A percentile compares a stretch with the other conserved stretches of the same genome.
Evolutionary conservation across 2,888 invertebrate genomes (phyloP).

Genomic region (Macaria liturata): DNA sequence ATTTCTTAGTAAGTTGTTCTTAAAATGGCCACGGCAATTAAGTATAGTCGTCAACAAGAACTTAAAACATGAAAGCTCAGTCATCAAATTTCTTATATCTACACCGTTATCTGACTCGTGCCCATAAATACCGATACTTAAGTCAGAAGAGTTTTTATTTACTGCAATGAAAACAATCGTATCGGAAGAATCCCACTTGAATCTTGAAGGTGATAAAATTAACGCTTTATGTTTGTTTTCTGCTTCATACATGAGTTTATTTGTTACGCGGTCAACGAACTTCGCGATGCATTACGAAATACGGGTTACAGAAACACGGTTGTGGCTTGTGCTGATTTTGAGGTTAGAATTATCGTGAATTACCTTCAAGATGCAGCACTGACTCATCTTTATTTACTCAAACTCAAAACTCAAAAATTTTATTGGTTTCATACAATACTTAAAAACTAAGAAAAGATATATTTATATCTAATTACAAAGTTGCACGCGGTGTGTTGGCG

Average conservation of each 20-base stretch:
- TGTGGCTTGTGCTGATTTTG: slow-evolving; percentile 19
- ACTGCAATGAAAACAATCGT: slow-evolving; percentile 43
- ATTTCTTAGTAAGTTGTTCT: too few species aligned
- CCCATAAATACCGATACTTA: slow-evolving; percentile 46
- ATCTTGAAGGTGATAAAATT: slow-evolving; percentile 62
- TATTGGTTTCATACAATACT: too few species aligned
- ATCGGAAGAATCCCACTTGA: slow-evolving; percentile 46
- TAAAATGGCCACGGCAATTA: too few species aligned
- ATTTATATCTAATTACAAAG: too few species aligned
- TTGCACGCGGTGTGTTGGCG: too few species aligned
- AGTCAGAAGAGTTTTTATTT: slow-evolving; percentile 40
- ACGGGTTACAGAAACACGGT: slow-evolving; percentile 12
- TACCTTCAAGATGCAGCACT: slow-evolving; percentile 2
- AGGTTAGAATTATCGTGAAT: slow-evolving; percentile 2
- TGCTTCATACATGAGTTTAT: slow-evolving; percentile 46
- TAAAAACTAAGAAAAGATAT: too few species aligned
- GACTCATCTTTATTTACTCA: background rate
- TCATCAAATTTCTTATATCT: slow-evolving; percentile 20
- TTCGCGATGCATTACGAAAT: slow-evolving; percentile 24
- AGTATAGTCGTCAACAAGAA: too few species aligned
- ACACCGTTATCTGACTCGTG: slow-evolving; percentile 14
- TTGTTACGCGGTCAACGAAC: slow-evolving; percentile 54
- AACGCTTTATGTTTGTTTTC: slow-evolving; percentile 54
- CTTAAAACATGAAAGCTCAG: background rate
- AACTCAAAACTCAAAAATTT: too few species aligned